Conservation (phyloP, 2,113 vertebrate species). For the Serilophus lunatus region DNA sequence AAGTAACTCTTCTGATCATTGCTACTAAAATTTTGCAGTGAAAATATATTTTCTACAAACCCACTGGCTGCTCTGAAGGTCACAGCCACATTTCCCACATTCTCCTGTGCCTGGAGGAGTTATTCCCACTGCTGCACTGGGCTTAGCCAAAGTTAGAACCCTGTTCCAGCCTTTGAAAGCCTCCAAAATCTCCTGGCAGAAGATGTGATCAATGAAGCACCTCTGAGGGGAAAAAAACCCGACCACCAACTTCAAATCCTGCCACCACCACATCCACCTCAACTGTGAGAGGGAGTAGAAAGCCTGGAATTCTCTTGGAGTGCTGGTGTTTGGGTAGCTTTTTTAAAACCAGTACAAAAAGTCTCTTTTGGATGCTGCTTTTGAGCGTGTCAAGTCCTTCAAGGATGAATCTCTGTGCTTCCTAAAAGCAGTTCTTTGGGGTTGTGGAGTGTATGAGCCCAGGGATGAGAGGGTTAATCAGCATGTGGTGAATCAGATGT, state of each 20-base stretch:
- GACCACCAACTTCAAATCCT: fast-evolving
- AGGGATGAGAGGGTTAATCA: background rate
- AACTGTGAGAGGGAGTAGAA: background rate
- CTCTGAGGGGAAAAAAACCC: background rate
- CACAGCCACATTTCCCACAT: background rate
- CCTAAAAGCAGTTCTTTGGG: background rate
- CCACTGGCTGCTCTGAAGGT: background rate
- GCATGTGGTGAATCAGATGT: background rate
- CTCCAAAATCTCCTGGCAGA: background rate
- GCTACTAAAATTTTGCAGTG: background rate
- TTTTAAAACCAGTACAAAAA: background rate
- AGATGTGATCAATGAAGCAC: background rate
- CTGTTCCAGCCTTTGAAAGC: background rate
- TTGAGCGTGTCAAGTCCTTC: fast-evolving
- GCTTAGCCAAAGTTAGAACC: background rate
- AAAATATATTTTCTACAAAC: background rate
- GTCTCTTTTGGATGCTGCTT: background rate
- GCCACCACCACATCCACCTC: fast-evolving
- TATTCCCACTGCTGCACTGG: background rate
- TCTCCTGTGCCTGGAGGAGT: background rate
- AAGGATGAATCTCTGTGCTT: background rate
- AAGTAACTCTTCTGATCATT: background rate
- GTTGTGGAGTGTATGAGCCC: fast-evolving
- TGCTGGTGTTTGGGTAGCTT: fast-evolving
- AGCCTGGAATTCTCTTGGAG: background rate